Evolutionary conservation across 2,797 vertebrate genomes (phyloP), one percentile per base, ranked within the genome.

Genomic region (Falco berigora): DNA sequence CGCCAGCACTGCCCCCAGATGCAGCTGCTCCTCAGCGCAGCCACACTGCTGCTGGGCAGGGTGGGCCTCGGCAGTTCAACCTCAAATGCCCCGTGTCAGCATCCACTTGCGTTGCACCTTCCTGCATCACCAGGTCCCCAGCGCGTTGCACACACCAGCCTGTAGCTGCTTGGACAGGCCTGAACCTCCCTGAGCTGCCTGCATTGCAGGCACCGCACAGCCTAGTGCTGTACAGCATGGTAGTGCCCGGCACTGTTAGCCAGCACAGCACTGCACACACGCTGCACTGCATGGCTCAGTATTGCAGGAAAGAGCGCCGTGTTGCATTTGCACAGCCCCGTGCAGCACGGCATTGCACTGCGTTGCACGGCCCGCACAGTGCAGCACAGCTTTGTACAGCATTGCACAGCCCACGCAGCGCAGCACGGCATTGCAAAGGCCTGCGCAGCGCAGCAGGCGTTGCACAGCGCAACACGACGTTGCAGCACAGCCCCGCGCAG

Each of bases 131-230:
- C 32, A 14, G 14, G 6, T 9, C 30, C 19, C 36, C 30, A 12
- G 34, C 1, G 0, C 3, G 1, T 8, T 14, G 28, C 1, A 3
- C 34, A 3, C 25, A 17, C 42, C 58, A 1, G 10, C 4, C 40
- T 16, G 40, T 4, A 40, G 74, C 49, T 30, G 67, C 59, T 23
- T 21, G 50, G 42, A 13, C 56, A 25, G 55, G 23, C 30, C 62
- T 15, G 17, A 22, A 13, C 8, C 44, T 22, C 18, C 32, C 0
- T 2, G 9, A 17, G 27, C 34, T 24, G 53, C 69, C 49, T 8
- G 34, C 40, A 3, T 2, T 12, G 58, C 59, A 14, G 28, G 32
- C 17, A 2, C 27, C 4, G 32, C 64, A 21, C 50, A 8, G 58
- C 8, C 7, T 1, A 2, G 18, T 12, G 2, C n/a, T 1, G 27